Evolutionary conservation across 2,797 vertebrate species (phyloP), one percentile per base, ranked within the genome.

Genomic region (Myotis vivesi): DNA sequence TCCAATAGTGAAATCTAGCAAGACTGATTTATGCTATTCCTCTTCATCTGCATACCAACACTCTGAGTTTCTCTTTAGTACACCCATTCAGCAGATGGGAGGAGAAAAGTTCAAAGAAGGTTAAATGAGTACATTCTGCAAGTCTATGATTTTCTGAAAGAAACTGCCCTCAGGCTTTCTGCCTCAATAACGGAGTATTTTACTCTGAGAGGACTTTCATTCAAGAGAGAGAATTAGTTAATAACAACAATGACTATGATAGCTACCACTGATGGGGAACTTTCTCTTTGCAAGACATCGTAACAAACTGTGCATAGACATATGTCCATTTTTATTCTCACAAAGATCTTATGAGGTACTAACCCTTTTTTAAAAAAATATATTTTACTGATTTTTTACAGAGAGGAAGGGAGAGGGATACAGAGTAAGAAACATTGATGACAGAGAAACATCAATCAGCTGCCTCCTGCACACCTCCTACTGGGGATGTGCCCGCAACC

Each of bases 141-240:
- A 75, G 79, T 68, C 95, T 92, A 30, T 49, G 72, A 69, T 87
- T 92, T 95, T 91, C 87, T 71, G 66, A 86, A 95, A 94, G 84
- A 96, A 85, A 80, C 2, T 8, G 9, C 77, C 44, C 62, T 91
- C 36, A 20, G 81, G 89, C 75, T 68, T 95, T 92, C 92, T 91
- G 71, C 46, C 49, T 36, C 25, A 84, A 72, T 79, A 91, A 86
- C 28, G 1, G 41, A 73, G 28, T 68, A 41, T 87, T 82, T 87
- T n/a, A 33, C 36, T 94, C 77, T 86, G 2, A 0, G 46, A 90
- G 44, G 38, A 95, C 46, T 90, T 94, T 72, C 51, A 79, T 7
- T 53, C 6, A 59, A 53, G 38, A 86, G 38, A 44, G 46, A 91
- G 38, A 44, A 88, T 30, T 89, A 75, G 25, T 75, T 92, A 73